Evolutionary conservation across 2,888 invertebrate species (phyloP), one percentile per base, ranked within the genome.

Genomic region (Osmoderma eremita): DNA sequence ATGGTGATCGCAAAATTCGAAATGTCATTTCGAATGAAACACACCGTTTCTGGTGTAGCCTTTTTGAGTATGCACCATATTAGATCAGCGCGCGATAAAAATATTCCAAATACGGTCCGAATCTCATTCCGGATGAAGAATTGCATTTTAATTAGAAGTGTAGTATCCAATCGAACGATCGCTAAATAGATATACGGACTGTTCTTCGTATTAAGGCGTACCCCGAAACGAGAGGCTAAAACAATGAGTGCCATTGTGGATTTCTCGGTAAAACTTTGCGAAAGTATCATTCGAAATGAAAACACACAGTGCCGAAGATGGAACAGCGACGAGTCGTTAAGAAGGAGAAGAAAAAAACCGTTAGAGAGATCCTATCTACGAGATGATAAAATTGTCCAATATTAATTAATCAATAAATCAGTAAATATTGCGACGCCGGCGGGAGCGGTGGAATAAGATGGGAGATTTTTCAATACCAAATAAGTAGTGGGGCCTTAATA

Each of bases 391-490:
- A 53, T 53, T 53, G 53, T 18, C 38, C 53, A 36, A 53, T 53
- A 53, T 53, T 53, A 53, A 53, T 53, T 53, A 53, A 53, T 53
- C 53, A 38, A 53, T 53, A 53, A 53, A 53, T 53, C 53, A 38
- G 53, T 53, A 53, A 53, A 53, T 53, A 53, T 53, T 30, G 30
- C 53, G 38, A 38, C 50, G 50, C 24, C 30, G 13, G 38, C 38
- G 17, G 53, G 38, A 22, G n/a, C 15, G 6, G 51, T 13, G 13
- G n/a, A n/a, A n/a, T n/a, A n/a, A n/a, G n/a, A n/a, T n/a, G n/a
- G n/a, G 58, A 42, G 30, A 30, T 30, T 58, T 58, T 58, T 42
- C 42, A 58, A 58, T 58, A 61, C 45, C 58, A 61, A 61, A 61
- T 61, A 61, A 30, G 58, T 45, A 36, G 45, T 36, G 45, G 30